Evolutionary conservation across 1,140 invertebrate genomes (phyloP).

Genomic region (Panagrolaimus sp.): DNA sequence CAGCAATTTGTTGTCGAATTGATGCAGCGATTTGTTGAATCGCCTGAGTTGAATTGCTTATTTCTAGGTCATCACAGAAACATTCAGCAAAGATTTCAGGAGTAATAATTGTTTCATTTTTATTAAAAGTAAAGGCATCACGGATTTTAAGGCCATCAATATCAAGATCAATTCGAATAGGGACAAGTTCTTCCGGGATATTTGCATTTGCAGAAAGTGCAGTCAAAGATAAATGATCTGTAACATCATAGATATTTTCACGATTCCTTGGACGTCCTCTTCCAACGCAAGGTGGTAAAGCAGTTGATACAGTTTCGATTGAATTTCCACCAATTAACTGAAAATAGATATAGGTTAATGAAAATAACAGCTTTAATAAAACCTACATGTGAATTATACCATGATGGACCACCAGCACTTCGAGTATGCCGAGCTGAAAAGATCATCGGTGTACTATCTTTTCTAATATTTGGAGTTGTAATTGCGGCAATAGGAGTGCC

Average conservation of each 20-base stretch:
- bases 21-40: slow-evolving; percentile 88
- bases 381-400: neutral
- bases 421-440: slow-evolving; percentile 43
- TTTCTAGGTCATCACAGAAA: slow-evolving; percentile 90
- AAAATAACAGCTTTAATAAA: slow-evolving; percentile 5
- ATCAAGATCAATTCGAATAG: slow-evolving; percentile 97
- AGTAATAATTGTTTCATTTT: slow-evolving; percentile 80
- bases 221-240: neutral
- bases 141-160: slow-evolving; percentile 71
- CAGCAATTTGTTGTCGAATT: slow-evolving; percentile 91
- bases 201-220: slow-evolving; percentile 73
- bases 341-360: neutral
- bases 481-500: slow-evolving; percentile 10
- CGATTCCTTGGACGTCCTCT: slow-evolving; percentile 63
- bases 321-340: neutral
- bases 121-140: slow-evolving; percentile 55
- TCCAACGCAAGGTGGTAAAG: slow-evolving; percentile 69
- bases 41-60: slow-evolving; percentile 82
- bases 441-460: slow-evolving; percentile 19
- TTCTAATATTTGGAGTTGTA: neutral
- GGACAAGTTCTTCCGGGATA: slow-evolving; percentile 84
- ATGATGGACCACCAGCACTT: slow-evolving; percentile 29
- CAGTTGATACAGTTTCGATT: neutral
- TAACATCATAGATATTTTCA: neutral
- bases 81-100: slow-evolving; percentile 98